phyloP scores from a whole-genome alignment of 2,113 vertebrate genomes.

The Tachysurus fulvidraco region DNA sequence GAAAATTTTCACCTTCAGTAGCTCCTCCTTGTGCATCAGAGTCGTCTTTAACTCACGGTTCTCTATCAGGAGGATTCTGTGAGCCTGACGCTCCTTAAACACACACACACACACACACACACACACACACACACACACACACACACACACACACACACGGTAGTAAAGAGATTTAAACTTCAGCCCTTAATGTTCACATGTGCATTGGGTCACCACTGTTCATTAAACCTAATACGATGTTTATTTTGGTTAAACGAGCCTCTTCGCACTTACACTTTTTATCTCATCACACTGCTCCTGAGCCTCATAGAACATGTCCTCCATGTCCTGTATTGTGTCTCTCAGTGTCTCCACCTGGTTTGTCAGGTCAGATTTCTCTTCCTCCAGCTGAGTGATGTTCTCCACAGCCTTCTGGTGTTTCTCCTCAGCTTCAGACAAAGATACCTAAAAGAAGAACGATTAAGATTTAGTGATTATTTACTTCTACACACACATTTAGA shows the following conservation, averaged over 20 bases:
- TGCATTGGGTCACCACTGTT: too few species aligned
- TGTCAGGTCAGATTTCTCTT: not conserved
- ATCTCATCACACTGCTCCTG: too few species aligned
- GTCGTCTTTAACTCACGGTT: not conserved
- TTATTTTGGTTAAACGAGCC: too few species aligned
- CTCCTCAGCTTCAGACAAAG: not conserved
- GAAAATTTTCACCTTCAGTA: too few species aligned
- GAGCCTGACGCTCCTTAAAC: not conserved
- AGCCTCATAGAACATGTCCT: too few species aligned
- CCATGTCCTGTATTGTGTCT: not conserved
- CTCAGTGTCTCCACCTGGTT: not conserved
- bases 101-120: too few species aligned
- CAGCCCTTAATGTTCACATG: not conserved
- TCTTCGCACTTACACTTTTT: too few species aligned
- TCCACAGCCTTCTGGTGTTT: not conserved
- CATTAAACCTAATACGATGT: too few species aligned
- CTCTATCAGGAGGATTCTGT: not conserved
- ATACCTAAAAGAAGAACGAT: not conserved
- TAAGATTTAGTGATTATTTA: not conserved
- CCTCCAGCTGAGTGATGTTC: not conserved
- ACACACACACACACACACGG: too few species aligned
- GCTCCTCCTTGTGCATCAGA: too few species aligned
- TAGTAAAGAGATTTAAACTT: not conserved
- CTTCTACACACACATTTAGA: not conserved
- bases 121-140: too few species aligned